phyloP scores from a whole-genome alignment of 2,113 vertebrate species.

The Montifringilla adamsi region DNA sequence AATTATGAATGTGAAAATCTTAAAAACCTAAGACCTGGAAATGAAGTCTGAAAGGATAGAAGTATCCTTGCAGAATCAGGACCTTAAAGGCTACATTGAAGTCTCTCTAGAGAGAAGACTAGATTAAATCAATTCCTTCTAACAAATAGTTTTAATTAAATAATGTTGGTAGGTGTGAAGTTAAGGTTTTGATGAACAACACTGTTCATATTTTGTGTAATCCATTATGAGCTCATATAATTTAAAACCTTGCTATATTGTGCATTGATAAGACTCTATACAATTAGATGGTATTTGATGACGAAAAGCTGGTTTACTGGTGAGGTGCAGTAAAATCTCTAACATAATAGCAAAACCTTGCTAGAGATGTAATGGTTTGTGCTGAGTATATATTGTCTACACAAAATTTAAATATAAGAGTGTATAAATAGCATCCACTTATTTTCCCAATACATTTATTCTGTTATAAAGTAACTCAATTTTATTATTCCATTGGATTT shows the following conservation, averaged over 20 bases:
- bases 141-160: conserved; percentile 4
- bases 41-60: not conserved
- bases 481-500: conserved; percentile 20
- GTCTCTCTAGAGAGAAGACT: not conserved
- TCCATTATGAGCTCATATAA: not conserved
- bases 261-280: not conserved
- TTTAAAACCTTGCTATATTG: not conserved
- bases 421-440: not conserved
- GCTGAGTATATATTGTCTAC: not conserved
- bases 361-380: not conserved
- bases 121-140: not conserved
- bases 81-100: not conserved
- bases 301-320: conserved; percentile 10
- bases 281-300: not conserved
- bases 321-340: not conserved
- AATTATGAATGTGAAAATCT: not conserved
- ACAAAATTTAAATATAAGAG: not conserved
- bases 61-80: not conserved
- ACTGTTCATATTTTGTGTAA: not conserved
- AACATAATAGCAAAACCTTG: not conserved
- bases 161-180: not conserved
- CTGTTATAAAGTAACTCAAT: not conserved
- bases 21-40: not conserved
- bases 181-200: not conserved
- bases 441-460: not conserved